Evolutionary conservation across 2,888 invertebrate species (phyloP), one percentile per base, ranked within the genome.

Genomic region (Anoncus sp.): DNA sequence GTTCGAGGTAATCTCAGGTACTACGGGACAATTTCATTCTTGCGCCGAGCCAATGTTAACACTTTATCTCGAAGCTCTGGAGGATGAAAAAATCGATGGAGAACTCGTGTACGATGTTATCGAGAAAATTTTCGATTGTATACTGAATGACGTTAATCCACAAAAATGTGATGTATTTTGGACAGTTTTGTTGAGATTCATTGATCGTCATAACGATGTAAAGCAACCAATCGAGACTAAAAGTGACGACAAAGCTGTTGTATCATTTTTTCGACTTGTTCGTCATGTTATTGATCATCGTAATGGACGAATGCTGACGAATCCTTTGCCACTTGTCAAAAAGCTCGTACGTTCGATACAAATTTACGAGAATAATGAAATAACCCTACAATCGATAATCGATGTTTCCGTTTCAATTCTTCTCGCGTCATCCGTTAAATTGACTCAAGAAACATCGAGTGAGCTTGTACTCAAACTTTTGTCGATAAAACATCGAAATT

Each of bases 1-100:
- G 72, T 98, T 97, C 92, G 97, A 98, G 92, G 96, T 97, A 71
- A 91, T 98, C 51, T 95, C 95, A 87, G 98, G 98, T 35, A 95
- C 97, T 0, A 93, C 94, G 75, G 95, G 96, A 0, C 95, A 97
- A 85, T 96, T 98, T 87, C 98, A 99, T 89, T 97, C 96, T 81
- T 95, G 96, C 85, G 94, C 96, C 1, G 95, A 95, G 65, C 93
- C 93, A 70, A 94, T 97, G 84, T 89, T 98, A 3, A 93, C 94
- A 40, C 89, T 96, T 55, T 92, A 96, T 14, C 92, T 98, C 3
- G 92, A 94, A 76, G 93, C 94, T 43, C 88, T 97, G 1, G 91
- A 94, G 27, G 85, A 91, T 6, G 88, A 92, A n/a, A 88, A 83
- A 38, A 82, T 82, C 67, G 85, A 75, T 60, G 93, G 94, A 86